Evolutionary conservation across 2,113 vertebrate species (phyloP).

Genomic region (Megaceryle torquata): DNA sequence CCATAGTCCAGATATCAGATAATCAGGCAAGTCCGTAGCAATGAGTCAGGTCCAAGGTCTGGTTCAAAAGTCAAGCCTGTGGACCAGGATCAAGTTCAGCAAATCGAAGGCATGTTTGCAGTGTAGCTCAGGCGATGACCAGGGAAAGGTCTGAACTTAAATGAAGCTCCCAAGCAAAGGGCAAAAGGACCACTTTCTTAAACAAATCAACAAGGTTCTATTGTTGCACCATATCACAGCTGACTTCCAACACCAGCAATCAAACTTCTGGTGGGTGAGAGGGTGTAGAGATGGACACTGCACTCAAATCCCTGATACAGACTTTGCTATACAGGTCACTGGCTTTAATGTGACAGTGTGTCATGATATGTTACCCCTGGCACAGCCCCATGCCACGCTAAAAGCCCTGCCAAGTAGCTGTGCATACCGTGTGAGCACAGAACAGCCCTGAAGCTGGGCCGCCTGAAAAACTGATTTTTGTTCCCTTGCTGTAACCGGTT

Average conservation of each 20-base stretch:
- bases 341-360: background rate
- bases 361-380: background rate
- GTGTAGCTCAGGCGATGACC: background rate
- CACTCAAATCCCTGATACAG: background rate
- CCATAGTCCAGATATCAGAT: background rate
- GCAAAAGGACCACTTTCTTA: background rate
- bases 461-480: background rate
- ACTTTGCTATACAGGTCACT: background rate
- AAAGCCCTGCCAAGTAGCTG: background rate
- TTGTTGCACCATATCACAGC: accelerated
- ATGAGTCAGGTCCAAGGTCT: background rate
- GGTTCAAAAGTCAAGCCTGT: background rate
- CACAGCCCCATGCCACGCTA: background rate
- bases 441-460: background rate
- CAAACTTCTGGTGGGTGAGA: background rate
- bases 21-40: background rate
- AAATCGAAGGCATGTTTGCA: background rate
- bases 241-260: background rate
- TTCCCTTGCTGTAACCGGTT: background rate
- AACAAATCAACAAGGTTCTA: background rate
- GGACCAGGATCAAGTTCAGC: background rate
- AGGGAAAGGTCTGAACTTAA: background rate
- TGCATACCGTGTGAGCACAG: background rate
- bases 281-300: background rate
- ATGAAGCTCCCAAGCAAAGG: background rate